A percentile compares a stretch with the other conserved stretches of the same genome.
phyloP scores from a whole-genome alignment of 23 tunicate species.

The Phallusia fumigata region DNA sequence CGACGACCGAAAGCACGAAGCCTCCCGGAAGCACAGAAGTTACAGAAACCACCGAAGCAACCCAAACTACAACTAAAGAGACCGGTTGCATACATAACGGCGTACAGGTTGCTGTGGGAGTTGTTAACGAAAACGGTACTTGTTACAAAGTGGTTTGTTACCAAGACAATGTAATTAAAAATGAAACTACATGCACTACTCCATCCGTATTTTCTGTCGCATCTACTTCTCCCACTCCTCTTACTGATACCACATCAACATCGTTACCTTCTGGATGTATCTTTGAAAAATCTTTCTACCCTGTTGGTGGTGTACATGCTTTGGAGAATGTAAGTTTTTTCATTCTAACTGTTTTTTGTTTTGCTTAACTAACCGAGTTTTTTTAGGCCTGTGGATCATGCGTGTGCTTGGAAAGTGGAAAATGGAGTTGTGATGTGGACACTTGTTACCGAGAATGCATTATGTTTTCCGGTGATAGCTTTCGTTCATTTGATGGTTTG shows the following conservation, averaged over 20 bases:
- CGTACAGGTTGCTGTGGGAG: neutral
- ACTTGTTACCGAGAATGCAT: constrained; percentile 19
- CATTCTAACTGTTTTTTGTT: neutral
- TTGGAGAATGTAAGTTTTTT: neutral
- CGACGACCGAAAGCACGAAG: neutral
- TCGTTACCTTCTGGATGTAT: neutral
- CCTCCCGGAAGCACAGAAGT: neutral
- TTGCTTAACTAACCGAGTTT: neutral
- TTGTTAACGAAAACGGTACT: neutral
- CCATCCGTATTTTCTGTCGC: neutral
- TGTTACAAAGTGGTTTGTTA: constrained; percentile 9
- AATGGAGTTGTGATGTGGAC: constrained; percentile 6
- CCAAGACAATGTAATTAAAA: neutral
- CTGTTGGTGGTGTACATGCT: constrained; percentile 10
- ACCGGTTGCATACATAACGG: neutral
- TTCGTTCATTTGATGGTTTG: constrained; percentile 6
- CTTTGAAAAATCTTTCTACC: constrained; percentile 4
- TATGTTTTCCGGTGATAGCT: constrained; percentile 13
- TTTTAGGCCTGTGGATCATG: constrained; percentile 16
- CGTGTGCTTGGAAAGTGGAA: constrained; percentile 1
- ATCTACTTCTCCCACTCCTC: neutral
- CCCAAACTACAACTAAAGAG: neutral
- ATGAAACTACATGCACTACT: neutral
- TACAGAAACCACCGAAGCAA: neutral
- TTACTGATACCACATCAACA: neutral